Conservation (phyloP, 1,140 invertebrate species). For the Cherax destructor region DNA sequence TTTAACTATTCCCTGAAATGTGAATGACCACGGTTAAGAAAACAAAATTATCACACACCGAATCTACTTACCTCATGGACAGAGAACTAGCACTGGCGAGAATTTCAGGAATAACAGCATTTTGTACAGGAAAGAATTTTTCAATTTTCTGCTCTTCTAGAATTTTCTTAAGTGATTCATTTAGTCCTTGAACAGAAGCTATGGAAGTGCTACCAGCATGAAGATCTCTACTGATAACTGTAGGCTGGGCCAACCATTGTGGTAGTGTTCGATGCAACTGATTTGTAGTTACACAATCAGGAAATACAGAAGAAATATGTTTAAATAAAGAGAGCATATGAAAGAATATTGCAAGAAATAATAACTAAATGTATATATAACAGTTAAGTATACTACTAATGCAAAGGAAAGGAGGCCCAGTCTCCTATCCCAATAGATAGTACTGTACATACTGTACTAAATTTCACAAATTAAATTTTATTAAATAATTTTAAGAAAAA, state of each 20-base stretch:
- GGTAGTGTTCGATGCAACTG: constrained; percentile 86
- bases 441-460: too few species aligned
- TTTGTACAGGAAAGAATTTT: constrained; percentile 92
- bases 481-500: too few species aligned
- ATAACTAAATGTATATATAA: too few species aligned
- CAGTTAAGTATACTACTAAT: too few species aligned
- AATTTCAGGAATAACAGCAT: constrained; percentile 87
- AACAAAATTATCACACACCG: neutral
- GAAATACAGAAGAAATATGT: too few species aligned
- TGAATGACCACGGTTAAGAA: neutral
- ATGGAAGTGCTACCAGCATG: constrained; percentile 79
- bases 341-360: too few species aligned
- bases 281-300: too few species aligned
- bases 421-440: too few species aligned
- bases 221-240: constrained; percentile 84
- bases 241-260: constrained; percentile 89
- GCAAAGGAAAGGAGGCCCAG: too few species aligned
- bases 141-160: constrained; percentile 85
- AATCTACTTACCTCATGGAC: neutral
- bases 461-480: too few species aligned
- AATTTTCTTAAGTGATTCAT: constrained; percentile 80
- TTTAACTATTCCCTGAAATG: neutral
- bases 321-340: too few species aligned
- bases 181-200: constrained; percentile 80
- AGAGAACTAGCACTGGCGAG: constrained; percentile 78